Base-by-base conservation (phyloP, 2,113 vertebrate species). In the Prietella phreatophila region DNA sequence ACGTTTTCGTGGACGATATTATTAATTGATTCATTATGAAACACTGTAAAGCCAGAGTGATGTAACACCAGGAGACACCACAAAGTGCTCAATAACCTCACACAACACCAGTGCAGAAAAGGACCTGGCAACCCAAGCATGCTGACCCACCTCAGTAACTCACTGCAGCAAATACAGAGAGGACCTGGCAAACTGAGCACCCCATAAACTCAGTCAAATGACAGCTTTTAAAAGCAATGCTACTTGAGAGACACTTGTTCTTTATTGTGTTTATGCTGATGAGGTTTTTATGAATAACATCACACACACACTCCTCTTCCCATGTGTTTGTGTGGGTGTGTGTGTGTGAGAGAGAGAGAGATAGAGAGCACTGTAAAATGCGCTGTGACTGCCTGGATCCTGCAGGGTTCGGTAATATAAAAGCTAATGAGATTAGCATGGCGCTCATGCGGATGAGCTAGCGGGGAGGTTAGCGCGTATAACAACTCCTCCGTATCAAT, bases 381-480 rank as follows among this genome's bases (percentile, higher is more conserved):
- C 8, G 20, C n/a, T 0, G 27, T 69, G 61, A 33, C 27, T 60
- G 6, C 14, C 6, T 42, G 53, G 75, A 58, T 89, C 85, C 89
- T 88, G 83, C 89, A 89, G 87, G 89, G 82, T 88, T 88, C 80
- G 83, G 87, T 88, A 88, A 86, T 85, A 90, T 83, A 85, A 86
- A 82, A 84, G 86, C 83, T 86, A 90, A 90, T 90, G 87, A 79
- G 87, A 90, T 90, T 90, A 90, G 87, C 84, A 86, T 36, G 53
- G 63, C 39, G 39, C 50, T 90, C 88, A 90, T 88, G 89, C 76
- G 78, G 84, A 86, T 90, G 89, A 90, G 84, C 47, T 87, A 50
- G 36, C 39, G 5, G 36, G 42, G 10, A n/a, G 82, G 82, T 65
- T 61, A 82, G 58, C 25, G 33, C 9, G 36, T n/a, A 63, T 63